These are phyloP conservation scores for Gadopsis bispinosus DNA, from an alignment of 2,797 vertebrate genomes.

Conservation along the genomic window DNA sequence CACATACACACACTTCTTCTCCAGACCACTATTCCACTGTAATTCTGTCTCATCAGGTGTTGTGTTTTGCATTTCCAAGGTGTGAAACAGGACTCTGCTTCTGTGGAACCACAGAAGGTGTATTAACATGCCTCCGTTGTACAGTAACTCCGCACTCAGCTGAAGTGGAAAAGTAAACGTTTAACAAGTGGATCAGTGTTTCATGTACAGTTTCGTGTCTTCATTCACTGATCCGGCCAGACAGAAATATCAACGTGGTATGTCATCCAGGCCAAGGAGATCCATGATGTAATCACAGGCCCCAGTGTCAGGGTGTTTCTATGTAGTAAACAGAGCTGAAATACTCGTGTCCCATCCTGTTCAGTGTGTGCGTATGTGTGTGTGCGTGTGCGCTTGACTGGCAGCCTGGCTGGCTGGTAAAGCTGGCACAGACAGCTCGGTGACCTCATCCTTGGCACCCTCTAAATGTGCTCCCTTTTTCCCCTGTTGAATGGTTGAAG, in stretches of 20 bases:
- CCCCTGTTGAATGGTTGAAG: slow-evolving; percentile 68
- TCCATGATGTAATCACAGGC: slow-evolving; percentile 80
- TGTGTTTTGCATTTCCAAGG: slow-evolving; percentile 24
- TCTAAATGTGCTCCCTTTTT: slow-evolving; percentile 76
- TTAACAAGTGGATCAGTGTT: slow-evolving; percentile 69
- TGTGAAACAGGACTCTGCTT: slow-evolving; percentile 39
- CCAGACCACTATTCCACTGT: background rate
- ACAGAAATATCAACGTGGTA: slow-evolving; percentile 80
- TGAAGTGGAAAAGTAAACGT: slow-evolving; percentile 71
- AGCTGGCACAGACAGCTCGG: slow-evolving; percentile 72
- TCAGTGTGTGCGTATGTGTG: slow-evolving; percentile 47
- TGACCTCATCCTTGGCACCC: slow-evolving; percentile 82
- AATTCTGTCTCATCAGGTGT: slow-evolving; percentile 13
- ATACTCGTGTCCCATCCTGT: slow-evolving; percentile 69
- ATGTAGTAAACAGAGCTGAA: slow-evolving; percentile 82
- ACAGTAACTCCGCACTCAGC: slow-evolving; percentile 55
- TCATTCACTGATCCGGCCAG: slow-evolving; percentile 77
- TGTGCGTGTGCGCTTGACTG: slow-evolving; percentile 65
- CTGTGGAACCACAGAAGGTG: slow-evolving; percentile 42
- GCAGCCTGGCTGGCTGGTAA: slow-evolving; percentile 71
- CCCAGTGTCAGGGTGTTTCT: slow-evolving; percentile 80
- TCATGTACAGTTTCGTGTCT: slow-evolving; percentile 70
- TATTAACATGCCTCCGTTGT: slow-evolving; percentile 50
- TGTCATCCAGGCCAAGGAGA: slow-evolving; percentile 79
- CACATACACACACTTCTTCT: background rate